phyloP scores from a whole-genome alignment of 2,113 vertebrate genomes.

The Neolamprologus sp. region DNA sequence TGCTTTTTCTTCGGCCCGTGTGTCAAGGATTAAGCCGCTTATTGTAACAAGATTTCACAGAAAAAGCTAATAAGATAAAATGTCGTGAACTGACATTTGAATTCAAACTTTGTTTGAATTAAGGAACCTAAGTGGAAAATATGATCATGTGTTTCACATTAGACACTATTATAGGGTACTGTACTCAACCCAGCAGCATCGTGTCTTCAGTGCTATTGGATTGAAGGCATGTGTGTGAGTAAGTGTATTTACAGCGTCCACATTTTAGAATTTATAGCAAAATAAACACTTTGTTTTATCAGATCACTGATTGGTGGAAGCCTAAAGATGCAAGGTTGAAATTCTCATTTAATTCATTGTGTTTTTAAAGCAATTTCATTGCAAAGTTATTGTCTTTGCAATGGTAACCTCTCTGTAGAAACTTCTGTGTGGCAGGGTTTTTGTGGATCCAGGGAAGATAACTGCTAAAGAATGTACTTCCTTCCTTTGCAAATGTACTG shows the following conservation, averaged over 20 bases:
- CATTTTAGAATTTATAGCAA: not conserved
- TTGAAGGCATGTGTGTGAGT: not conserved
- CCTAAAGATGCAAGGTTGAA: not conserved
- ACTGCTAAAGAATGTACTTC: not conserved
- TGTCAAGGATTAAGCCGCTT: not conserved
- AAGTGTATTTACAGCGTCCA: not conserved
- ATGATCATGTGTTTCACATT: not conserved
- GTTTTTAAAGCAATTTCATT: not conserved
- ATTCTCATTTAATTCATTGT: not conserved
- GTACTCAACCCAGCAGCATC: not conserved
- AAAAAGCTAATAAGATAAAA: not conserved
- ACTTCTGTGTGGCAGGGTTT: not conserved
- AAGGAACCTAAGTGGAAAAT: not conserved
- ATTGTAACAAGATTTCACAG: not conserved
- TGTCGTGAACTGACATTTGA: not conserved
- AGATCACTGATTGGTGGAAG: not conserved
- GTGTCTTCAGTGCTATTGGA: not conserved
- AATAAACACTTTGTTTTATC: not conserved
- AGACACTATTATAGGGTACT: not conserved
- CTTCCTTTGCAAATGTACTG: not conserved
- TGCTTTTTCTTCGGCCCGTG: not conserved
- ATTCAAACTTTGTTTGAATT: not conserved
- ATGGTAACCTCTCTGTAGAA: not conserved
- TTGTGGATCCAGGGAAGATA: not conserved
- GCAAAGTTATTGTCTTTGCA: not conserved